These are phyloP conservation scores for Drosophila cognata DNA, from an alignment of 2,888 invertebrate genomes.

Conservation along the genomic window DNA sequence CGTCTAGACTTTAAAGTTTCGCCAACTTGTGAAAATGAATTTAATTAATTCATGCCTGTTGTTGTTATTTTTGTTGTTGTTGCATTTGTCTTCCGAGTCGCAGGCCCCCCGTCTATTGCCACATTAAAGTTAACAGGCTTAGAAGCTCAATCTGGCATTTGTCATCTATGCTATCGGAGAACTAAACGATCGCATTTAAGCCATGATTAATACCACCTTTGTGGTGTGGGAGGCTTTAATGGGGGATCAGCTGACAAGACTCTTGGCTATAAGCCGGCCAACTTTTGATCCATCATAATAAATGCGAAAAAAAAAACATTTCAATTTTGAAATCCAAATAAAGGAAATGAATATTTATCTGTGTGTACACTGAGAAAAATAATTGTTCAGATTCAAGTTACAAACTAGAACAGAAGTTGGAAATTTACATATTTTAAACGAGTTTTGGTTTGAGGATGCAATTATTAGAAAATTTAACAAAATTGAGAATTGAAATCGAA, in stretches of 20 bases:
- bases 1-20: conserved; percentile 61
- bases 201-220: conserved; percentile 17
- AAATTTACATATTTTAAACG: background rate
- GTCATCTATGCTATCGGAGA: background rate
- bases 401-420: background rate
- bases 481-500: background rate
- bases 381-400: conserved; percentile 3
- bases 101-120: conserved; percentile 53
- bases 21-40: conserved; percentile 70
- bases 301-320: background rate
- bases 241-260: conserved; percentile 8
- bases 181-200: background rate
- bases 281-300: background rate
- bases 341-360: conserved; percentile 32
- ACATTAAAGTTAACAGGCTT: conserved; percentile 29
- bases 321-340: conserved; percentile 5
- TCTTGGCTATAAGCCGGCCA: background rate
- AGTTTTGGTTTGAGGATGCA: background rate
- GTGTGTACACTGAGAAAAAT: conserved; percentile 16
- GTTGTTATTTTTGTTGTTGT: conserved; percentile 27
- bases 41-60: conserved; percentile 72
- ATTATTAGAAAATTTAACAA: background rate
- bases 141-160: conserved; percentile 6
- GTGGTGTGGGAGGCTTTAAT: conserved; percentile 17
- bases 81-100: conserved; percentile 24